Percentiles rank a stretch among this genome's conserved stretches.
Evolutionary conservation across 2,113 vertebrate species (phyloP).

Genomic region (Riparia riparia): DNA sequence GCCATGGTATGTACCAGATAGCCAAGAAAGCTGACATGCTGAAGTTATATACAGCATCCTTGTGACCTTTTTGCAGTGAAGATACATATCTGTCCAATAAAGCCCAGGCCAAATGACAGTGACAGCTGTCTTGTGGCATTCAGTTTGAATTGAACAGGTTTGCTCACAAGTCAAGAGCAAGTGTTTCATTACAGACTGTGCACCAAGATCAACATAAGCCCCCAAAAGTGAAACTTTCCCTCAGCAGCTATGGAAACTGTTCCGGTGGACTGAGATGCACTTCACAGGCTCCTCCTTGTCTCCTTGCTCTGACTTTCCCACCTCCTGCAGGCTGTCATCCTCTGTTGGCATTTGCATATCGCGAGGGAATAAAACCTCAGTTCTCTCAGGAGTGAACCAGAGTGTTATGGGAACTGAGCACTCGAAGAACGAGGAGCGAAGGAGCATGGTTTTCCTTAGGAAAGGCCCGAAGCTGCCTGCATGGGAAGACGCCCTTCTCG

Average conservation of each 20-base stretch:
- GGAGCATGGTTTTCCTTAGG: conserved; percentile 20
- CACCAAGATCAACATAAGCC: conserved; percentile 55
- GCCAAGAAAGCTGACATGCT: conserved; percentile 71
- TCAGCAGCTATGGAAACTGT: not conserved
- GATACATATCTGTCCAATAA: conserved; percentile 80
- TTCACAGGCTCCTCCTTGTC: conserved; percentile 35
- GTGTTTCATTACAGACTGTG: conserved; percentile 74
- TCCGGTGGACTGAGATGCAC: conserved; percentile 8
- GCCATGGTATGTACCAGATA: conserved; percentile 54
- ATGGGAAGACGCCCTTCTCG: conserved; percentile 74
- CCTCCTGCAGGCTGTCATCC: not conserved
- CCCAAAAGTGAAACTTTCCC: conserved; percentile 38
- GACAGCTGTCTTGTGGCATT: conserved; percentile 86
- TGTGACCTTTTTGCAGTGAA: conserved; percentile 73
- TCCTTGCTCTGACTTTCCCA: conserved; percentile 1
- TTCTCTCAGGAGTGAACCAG: not conserved
- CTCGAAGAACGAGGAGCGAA: conserved; percentile 71
- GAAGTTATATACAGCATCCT: conserved; percentile 72
- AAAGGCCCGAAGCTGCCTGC: conserved; percentile 72
- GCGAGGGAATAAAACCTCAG: not conserved
- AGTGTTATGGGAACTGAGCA: conserved; percentile 79
- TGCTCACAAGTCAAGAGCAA: conserved; percentile 67
- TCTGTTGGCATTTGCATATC: not conserved
- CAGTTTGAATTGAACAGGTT: conserved; percentile 75
- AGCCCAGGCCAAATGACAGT: conserved; percentile 83